These are phyloP conservation scores for Lycophotia porphyrea DNA, from an alignment of 2,888 invertebrate species.

Conservation along the genomic window DNA sequence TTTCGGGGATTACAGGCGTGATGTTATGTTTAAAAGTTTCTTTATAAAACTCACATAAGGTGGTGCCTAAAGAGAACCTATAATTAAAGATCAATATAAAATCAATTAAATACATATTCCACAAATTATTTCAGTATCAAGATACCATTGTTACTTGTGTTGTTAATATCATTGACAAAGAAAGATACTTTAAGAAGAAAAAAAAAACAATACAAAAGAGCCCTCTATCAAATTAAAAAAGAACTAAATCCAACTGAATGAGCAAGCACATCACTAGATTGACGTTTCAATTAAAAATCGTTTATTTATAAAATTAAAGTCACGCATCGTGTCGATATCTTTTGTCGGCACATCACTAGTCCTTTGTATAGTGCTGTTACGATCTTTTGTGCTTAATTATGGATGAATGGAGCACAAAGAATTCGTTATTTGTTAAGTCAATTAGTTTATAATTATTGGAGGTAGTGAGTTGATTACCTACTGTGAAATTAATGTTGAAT, in stretches of 20 bases:
- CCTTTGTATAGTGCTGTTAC: conserved; percentile 77
- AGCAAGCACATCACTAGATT: conserved; percentile 71
- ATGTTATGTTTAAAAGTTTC: background rate
- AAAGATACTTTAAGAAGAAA: background rate
- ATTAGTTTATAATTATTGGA: conserved; percentile 74
- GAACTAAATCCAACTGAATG: conserved; percentile 44
- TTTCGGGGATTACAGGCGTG: too few species aligned
- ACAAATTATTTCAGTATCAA: conserved; percentile 41
- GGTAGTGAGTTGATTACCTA: conserved; percentile 63
- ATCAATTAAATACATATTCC: conserved; percentile 3
- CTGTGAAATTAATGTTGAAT: conserved; percentile 1
- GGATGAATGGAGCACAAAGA: conserved; percentile 68
- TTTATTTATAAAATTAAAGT: conserved; percentile 78
- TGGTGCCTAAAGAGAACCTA: background rate
- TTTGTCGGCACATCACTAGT: conserved; percentile 76
- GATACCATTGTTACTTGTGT: conserved; percentile 5
- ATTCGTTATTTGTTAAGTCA: conserved; percentile 70
- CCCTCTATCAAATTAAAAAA: conserved; percentile 37
- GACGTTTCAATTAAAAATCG: conserved; percentile 83
- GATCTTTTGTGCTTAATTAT: conserved; percentile 77
- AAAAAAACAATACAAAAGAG: conserved; percentile 30
- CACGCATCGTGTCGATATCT: conserved; percentile 71
- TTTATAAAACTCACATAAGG: background rate
- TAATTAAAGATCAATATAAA: conserved; percentile 17
- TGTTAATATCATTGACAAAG: conserved; percentile 23